phyloP scores from a whole-genome alignment of 2,888 invertebrate species.

The Metopia argyrocephala region DNA sequence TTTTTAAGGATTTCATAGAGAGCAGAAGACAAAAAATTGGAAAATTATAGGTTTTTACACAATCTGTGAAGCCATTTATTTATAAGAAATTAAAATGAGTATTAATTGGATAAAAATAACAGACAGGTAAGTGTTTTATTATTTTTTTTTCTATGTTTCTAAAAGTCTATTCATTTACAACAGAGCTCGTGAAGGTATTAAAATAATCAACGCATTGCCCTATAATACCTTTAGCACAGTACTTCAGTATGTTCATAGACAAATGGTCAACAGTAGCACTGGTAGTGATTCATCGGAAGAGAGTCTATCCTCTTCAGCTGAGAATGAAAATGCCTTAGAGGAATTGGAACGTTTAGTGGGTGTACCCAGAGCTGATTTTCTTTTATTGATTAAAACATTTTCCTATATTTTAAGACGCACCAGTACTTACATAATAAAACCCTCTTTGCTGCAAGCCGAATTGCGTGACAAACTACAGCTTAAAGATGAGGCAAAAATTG shows the following conservation, averaged over 20 bases:
- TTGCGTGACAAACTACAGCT: constrained; percentile 79
- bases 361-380: constrained; percentile 75
- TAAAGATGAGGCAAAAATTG: constrained; percentile 79
- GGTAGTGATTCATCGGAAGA: constrained; percentile 62
- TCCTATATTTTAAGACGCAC: constrained; percentile 80
- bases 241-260: constrained; percentile 77
- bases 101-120: constrained; percentile 75
- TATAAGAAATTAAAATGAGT: no score
- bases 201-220: constrained; percentile 77
- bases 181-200: constrained; percentile 78
- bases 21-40: background rate
- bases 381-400: constrained; percentile 77
- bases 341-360: constrained; percentile 76
- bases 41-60: no score
- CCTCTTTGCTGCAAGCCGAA: constrained; percentile 79
- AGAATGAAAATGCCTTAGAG: constrained; percentile 76
- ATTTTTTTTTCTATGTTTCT: background rate
- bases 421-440: constrained; percentile 80
- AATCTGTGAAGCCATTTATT: no score
- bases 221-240: constrained; percentile 77
- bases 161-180: background rate
- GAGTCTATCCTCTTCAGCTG: constrained; percentile 53
- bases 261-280: constrained; percentile 70
- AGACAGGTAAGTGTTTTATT: constrained; percentile 68
- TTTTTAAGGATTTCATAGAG: background rate